These are phyloP conservation scores for Microplitis manilae DNA, from an alignment of 2,888 invertebrate species.

Conservation along the genomic window DNA sequence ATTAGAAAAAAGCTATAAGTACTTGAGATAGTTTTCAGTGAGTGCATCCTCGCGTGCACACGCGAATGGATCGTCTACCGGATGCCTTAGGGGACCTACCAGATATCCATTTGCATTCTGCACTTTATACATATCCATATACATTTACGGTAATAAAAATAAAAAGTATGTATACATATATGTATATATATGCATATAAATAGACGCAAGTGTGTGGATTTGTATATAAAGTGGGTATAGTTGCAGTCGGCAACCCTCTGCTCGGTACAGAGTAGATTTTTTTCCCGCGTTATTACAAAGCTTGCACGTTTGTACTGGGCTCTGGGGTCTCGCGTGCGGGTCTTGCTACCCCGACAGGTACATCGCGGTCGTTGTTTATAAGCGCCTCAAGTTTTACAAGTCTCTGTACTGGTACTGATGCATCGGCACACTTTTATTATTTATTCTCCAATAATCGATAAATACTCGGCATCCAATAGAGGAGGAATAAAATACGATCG, in stretches of 20 bases:
- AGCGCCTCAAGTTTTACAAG: constrained; percentile 26
- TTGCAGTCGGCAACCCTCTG: constrained; percentile 22
- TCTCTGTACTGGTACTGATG: neutral
- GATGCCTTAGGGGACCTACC: constrained; percentile 28
- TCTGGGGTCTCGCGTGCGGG: constrained; percentile 33
- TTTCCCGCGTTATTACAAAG: constrained; percentile 36
- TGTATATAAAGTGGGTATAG: neutral
- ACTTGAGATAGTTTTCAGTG: constrained; percentile 4
- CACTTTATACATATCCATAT: constrained; percentile 5
- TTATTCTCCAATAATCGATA: neutral
- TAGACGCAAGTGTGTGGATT: neutral
- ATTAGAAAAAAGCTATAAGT: neutral
- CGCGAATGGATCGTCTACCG: constrained; percentile 40
- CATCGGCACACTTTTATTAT: constrained; percentile 12
- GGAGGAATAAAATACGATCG: neutral
- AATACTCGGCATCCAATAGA: neutral
- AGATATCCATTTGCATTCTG: constrained; percentile 41
- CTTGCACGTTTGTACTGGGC: constrained; percentile 18
- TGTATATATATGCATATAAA: neutral
- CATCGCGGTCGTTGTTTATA: constrained; percentile 38
- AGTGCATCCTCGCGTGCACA: constrained; percentile 34
- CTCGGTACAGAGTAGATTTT: constrained; percentile 13
- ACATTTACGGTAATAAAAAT: constrained; percentile 1
- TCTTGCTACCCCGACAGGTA: constrained; percentile 41
- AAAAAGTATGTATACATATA: neutral